These are phyloP conservation scores for Diachrysia chrysitis DNA, from an alignment of 2,888 invertebrate genomes.

Conservation along the genomic window DNA sequence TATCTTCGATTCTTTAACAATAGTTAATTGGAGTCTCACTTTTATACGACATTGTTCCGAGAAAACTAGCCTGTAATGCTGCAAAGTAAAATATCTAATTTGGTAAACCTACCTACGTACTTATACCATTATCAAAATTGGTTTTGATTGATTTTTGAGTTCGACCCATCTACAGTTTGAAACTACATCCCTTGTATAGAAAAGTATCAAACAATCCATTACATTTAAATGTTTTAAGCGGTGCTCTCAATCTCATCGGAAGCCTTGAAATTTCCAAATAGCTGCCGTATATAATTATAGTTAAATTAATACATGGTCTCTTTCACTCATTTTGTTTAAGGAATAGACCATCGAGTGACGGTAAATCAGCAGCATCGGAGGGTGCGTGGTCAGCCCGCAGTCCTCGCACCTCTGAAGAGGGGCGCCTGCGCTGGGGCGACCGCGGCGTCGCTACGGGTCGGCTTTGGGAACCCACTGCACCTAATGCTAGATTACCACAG, in stretches of 20 bases:
- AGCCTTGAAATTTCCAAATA: no score
- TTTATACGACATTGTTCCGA: background rate
- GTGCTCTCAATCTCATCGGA: no score
- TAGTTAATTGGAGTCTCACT: conserved; percentile 7
- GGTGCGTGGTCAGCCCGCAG: conserved; percentile 81
- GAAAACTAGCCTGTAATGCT: background rate
- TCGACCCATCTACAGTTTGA: no score
- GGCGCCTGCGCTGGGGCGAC: conserved; percentile 93
- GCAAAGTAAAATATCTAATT: background rate
- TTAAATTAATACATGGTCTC: background rate
- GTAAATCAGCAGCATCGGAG: conserved; percentile 68
- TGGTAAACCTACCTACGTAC: background rate
- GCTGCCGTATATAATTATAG: background rate
- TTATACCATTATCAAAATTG: no score
- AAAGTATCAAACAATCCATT: no score
- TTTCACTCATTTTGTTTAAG: conserved; percentile 18
- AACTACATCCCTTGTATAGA: no score
- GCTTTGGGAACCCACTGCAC: conserved; percentile 91
- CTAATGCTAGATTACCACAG: conserved; percentile 85
- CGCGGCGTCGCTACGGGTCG: conserved; percentile 91
- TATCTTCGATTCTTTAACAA: conserved; percentile 16
- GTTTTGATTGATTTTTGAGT: no score
- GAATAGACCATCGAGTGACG: conserved; percentile 71
- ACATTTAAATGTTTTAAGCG: no score
- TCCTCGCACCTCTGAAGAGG: conserved; percentile 86